Evolutionary conservation across 2,113 vertebrate genomes (phyloP).

Genomic region (Picathartes gymnocephalus): DNA sequence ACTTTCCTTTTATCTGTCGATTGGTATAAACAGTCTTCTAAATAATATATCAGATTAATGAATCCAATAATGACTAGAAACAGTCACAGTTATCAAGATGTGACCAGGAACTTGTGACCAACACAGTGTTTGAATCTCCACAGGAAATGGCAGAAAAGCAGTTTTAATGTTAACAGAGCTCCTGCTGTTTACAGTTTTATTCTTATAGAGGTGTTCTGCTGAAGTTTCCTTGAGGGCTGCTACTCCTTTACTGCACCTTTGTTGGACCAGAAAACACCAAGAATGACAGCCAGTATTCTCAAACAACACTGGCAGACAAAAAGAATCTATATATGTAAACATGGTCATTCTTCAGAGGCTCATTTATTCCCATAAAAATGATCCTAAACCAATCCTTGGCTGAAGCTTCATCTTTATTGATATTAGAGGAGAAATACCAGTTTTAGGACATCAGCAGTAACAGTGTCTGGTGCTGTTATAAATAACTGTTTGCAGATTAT

Average conservation of each 20-base stretch:
- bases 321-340: not conserved
- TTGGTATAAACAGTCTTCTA: slow-evolving; percentile 6
- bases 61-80: not conserved
- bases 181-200: not conserved
- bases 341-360: not conserved
- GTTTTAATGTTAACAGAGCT: not conserved
- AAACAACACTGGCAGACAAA: not conserved
- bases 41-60: slow-evolving; percentile 24
- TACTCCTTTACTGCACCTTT: not conserved
- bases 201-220: not conserved
- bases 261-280: not conserved
- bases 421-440: not conserved
- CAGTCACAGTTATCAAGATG: not conserved
- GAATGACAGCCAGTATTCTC: not conserved
- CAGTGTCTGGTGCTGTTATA: not conserved
- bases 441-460: not conserved
- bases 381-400: not conserved
- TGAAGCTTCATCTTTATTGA: not conserved
- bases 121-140: not conserved
- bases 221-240: not conserved
- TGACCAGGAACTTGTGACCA: not conserved
- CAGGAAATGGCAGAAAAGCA: not conserved
- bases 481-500: not conserved
- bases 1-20: slow-evolving; percentile 18
- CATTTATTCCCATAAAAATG: not conserved